Conservation (phyloP, 2,888 invertebrate genomes). For the Chloroclysta siterata region DNA sequence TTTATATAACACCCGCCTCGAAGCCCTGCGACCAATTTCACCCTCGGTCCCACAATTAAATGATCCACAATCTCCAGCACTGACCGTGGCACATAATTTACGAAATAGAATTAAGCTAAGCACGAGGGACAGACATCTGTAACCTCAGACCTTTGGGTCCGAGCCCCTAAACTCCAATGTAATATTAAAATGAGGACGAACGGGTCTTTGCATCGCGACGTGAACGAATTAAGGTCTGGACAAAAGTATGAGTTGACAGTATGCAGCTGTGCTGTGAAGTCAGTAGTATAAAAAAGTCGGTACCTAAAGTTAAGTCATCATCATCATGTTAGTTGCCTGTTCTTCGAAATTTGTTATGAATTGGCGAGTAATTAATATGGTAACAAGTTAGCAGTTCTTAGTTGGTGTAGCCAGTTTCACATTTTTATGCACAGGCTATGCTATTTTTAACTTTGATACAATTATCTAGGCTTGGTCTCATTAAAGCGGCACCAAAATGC, state of each 20-base stretch:
- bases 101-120: slow-evolving; percentile 40
- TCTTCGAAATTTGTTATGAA: too few species aligned
- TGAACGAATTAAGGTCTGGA: slow-evolving; percentile 8
- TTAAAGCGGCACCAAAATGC: too few species aligned
- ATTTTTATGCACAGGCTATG: too few species aligned
- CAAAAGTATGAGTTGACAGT: background rate
- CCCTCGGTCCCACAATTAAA: slow-evolving; percentile 26
- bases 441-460: too few species aligned
- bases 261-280: too few species aligned
- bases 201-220: slow-evolving; percentile 15
- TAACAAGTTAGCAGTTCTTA: too few species aligned
- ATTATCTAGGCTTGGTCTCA: too few species aligned
- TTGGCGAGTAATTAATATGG: too few species aligned
- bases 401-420: too few species aligned
- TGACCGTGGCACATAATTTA: slow-evolving; percentile 37
- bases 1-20: background rate
- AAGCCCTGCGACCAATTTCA: slow-evolving; percentile 8
- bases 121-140: slow-evolving; percentile 34
- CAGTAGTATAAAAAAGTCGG: too few species aligned
- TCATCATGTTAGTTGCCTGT: too few species aligned
- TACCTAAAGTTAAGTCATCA: too few species aligned
- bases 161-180: slow-evolving; percentile 34
- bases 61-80: slow-evolving; percentile 30
- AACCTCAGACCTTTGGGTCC: slow-evolving; percentile 33
- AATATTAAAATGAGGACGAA: slow-evolving; percentile 38